These are phyloP conservation scores for Bos indicus DNA, from an alignment of 2,113 vertebrate genomes.

Conservation along the genomic window DNA sequence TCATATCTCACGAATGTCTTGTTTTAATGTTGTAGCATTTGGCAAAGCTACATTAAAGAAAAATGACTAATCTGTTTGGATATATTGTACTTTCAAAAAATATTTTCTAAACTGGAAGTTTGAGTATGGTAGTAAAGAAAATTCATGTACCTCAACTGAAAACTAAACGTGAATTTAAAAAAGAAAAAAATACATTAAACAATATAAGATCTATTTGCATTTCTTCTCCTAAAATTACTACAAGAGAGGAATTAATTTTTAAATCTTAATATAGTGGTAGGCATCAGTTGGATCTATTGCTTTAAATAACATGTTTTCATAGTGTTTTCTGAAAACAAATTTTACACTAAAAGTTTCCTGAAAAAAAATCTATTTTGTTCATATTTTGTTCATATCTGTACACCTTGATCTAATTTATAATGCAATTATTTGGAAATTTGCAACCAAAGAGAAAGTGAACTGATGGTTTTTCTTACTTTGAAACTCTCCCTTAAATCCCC, in stretches of 20 bases:
- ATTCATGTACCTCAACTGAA: not conserved
- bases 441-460: not conserved
- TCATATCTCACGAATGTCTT: not conserved
- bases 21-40: slow-evolving; percentile 18
- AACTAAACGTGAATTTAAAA: not conserved
- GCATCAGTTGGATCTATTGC: not conserved
- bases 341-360: not conserved
- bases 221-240: not conserved
- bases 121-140: not conserved
- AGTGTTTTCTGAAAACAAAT: not conserved
- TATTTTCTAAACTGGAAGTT: not conserved
- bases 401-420: not conserved
- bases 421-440: not conserved
- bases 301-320: not conserved
- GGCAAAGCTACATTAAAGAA: not conserved
- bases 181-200: not conserved
- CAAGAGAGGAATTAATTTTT: not conserved
- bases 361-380: too few species aligned
- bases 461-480: not conserved
- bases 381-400: not conserved
- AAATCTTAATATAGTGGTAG: not conserved
- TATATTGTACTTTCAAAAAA: not conserved
- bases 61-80: not conserved
- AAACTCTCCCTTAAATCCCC: not conserved
- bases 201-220: not conserved